A percentile compares a stretch with the other conserved stretches of the same genome.
Evolutionary conservation across 2,888 invertebrate genomes (phyloP).

Genomic region (Drosophila emarginata): DNA sequence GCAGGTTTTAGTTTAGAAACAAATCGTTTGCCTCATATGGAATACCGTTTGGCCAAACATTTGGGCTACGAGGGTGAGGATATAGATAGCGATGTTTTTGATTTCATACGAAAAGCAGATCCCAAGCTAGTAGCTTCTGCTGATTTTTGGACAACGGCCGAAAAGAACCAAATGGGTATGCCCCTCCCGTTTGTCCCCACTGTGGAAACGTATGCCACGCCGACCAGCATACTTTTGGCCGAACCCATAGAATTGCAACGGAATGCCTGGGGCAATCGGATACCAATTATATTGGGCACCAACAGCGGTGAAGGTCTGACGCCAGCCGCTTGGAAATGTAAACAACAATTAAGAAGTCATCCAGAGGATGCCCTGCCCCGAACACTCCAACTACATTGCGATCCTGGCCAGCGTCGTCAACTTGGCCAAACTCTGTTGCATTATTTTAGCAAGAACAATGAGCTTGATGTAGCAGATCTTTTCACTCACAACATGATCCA

Average conservation of each 20-base stretch:
- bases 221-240: constrained; percentile 60
- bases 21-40: constrained; percentile 45
- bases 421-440: constrained; percentile 61
- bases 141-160: constrained; percentile 48
- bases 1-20: constrained; percentile 56
- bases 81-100: constrained; percentile 54
- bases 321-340: neutral
- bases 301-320: constrained; percentile 72
- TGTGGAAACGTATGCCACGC: constrained; percentile 70
- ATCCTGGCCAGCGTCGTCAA: constrained; percentile 30
- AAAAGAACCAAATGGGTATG: constrained; percentile 26
- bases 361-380: constrained; percentile 47
- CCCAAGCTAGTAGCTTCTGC: constrained; percentile 45
- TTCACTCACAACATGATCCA: constrained; percentile 69
- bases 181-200: constrained; percentile 60
- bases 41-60: constrained; percentile 69
- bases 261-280: constrained; percentile 74
- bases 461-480: constrained; percentile 61
- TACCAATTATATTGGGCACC: constrained; percentile 78
- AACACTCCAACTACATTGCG: constrained; percentile 18
- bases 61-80: constrained; percentile 77
- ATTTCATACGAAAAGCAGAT: constrained; percentile 54
- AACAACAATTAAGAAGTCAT: constrained; percentile 1
- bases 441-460: constrained; percentile 62
- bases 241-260: constrained; percentile 68